These are phyloP conservation scores for Halocynthia roretzi DNA, from an alignment of 23 tunicate genomes.

Conservation along the genomic window DNA sequence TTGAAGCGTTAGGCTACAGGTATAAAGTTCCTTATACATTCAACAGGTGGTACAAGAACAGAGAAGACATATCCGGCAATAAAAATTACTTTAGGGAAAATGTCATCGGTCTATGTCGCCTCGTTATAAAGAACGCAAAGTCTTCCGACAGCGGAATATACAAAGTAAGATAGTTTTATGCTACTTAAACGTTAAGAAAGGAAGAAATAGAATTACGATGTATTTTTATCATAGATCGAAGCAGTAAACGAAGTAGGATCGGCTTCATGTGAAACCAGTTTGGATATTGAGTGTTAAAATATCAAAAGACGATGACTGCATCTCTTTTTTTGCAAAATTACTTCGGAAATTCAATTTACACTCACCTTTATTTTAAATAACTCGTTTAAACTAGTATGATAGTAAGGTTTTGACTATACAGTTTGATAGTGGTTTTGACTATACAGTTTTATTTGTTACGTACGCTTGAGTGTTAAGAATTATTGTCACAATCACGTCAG, in stretches of 20 bases:
- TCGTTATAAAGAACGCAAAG: slow-evolving; percentile 51
- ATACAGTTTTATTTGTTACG: too few species aligned
- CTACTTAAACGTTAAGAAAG: background rate
- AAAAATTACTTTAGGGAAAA: slow-evolving; percentile 74
- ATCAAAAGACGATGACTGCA: too few species aligned
- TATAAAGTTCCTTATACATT: background rate
- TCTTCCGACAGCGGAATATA: slow-evolving; percentile 61
- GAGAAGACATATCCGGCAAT: slow-evolving; percentile 53
- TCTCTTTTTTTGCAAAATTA: too few species aligned
- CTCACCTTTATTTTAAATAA: too few species aligned
- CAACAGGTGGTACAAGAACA: slow-evolving; percentile 81
- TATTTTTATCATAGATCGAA: slow-evolving; percentile 29
- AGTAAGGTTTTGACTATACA: too few species aligned
- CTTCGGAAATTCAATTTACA: too few species aligned
- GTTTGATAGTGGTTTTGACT: too few species aligned
- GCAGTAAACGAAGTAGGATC: slow-evolving; percentile 73
- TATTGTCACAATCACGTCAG: too few species aligned
- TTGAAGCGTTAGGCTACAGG: too few species aligned
- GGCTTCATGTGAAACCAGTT: slow-evolving; percentile 54
- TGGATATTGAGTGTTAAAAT: background rate
- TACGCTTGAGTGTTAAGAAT: too few species aligned
- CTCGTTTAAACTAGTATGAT: too few species aligned
- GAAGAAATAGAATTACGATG: background rate
- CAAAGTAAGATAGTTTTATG: slow-evolving; percentile 23
- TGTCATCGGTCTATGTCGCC: slow-evolving; percentile 85